phyloP scores from a whole-genome alignment of 2,113 vertebrate species.

The Odontophorus gujanensis region DNA sequence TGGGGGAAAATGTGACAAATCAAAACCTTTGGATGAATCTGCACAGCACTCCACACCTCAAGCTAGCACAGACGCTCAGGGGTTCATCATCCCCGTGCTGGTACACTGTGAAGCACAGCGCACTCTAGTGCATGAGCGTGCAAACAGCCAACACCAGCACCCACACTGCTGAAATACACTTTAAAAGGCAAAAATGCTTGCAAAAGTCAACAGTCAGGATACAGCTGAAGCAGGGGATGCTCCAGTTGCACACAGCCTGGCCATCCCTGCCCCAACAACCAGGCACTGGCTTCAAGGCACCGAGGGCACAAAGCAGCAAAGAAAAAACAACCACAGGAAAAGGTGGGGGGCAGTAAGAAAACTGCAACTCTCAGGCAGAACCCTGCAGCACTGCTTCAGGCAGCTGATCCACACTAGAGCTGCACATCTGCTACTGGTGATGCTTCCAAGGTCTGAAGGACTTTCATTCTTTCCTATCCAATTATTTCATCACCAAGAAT shows the following conservation, averaged over 20 bases:
- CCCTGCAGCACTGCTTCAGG: neutral
- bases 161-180: accelerated
- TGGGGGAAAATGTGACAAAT: neutral
- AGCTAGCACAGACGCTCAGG: neutral
- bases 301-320: neutral
- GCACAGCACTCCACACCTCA: neutral
- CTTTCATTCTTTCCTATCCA: neutral
- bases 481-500: neutral
- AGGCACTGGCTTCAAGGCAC: neutral
- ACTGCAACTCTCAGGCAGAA: accelerated
- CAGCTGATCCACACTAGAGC: neutral
- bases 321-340: neutral
- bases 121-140: neutral
- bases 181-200: neutral
- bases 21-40: neutral
- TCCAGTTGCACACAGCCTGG: neutral
- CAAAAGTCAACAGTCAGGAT: neutral
- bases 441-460: neutral
- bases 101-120: neutral
- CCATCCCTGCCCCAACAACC: neutral
- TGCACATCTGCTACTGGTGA: neutral
- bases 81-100: accelerated
- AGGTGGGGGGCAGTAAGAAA: neutral
- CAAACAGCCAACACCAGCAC: neutral
- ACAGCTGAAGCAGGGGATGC: neutral